Percentiles rank a stretch among this genome's conserved stretches.
Evolutionary conservation across 1,140 invertebrate genomes (phyloP).

Genomic region (Drosophila bocqueti): DNA sequence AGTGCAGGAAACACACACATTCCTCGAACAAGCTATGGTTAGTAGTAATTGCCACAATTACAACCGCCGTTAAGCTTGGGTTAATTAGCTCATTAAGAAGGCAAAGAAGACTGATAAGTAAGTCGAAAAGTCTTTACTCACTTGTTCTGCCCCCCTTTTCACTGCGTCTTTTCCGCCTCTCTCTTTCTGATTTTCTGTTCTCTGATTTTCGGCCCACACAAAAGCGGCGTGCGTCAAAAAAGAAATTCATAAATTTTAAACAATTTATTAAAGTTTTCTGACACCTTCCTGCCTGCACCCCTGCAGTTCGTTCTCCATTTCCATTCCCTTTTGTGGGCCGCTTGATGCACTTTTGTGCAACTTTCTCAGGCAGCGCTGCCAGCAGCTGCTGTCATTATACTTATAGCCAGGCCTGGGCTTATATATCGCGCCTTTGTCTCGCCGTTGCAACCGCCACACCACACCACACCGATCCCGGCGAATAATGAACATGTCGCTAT

Average conservation of each 20-base stretch:
- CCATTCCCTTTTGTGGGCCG: constrained; percentile 5
- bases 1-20: constrained; percentile 16
- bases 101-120: constrained; percentile 30
- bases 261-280: constrained; percentile 65
- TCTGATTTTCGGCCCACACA: constrained; percentile 53
- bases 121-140: constrained; percentile 22
- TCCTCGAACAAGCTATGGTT: constrained; percentile 22
- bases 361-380: constrained; percentile 65
- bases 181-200: constrained; percentile 7
- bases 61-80: constrained; percentile 16
- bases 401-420: constrained; percentile 5
- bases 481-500: constrained; percentile 50
- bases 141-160: constrained; percentile 4
- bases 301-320: neutral
- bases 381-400: constrained; percentile 63
- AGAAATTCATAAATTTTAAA: constrained; percentile 70
- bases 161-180: neutral
- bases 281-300: constrained; percentile 1
- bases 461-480: constrained; percentile 26
- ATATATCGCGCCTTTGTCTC: constrained; percentile 43
- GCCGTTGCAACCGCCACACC: constrained; percentile 11
- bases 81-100: constrained; percentile 42
- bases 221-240: constrained; percentile 55
- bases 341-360: constrained; percentile 59
- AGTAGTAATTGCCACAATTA: constrained; percentile 33